Evolutionary conservation across 64 coral and sea anemone genomes (phyloP), one percentile per base, ranked within the genome.

Genomic region (Montipora sp.): DNA sequence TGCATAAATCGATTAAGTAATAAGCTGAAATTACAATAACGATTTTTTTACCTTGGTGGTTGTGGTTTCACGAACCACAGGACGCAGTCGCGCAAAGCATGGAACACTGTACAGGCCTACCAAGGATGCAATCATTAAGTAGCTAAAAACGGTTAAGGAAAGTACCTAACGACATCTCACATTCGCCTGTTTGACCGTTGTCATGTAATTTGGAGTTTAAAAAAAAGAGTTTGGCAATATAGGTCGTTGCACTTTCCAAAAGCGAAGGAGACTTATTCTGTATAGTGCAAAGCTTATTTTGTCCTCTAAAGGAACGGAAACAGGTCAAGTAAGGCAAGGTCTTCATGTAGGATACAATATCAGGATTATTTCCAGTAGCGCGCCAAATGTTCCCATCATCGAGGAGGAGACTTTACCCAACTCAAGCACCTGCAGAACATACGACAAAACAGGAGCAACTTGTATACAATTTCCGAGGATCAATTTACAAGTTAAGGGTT

Each of bases 301-400:
- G 53, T 57, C 53, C 11, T 57, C 53, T 57, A 57, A 57, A 57
- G 53, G 53, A 8, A 57, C 6, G 11, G 53, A 57, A 57, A 57
- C 6, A 57, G 7, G 53, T 11, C 63, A 18, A 18, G 63, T 12
- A 18, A 14, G 13, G 63, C 14, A 68, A 13, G 4, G 10, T 2
- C 74, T 12, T 23, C 12, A 58, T 13, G 79, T 90, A 94, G 84
- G 98, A 99, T 99, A 99, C 98, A 99, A 99, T 24, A 99, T 96
- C 2, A 96, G 85, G 43, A 99, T 65, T 85, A 99, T 99, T 77
- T 99, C 98, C 51, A 99, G 76, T 46, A 93, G 84, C 44, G 98
- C 98, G 49, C 98, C 98, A 92, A 99, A 96, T 61, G 94, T 96
- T 91, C 98, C 98, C 98, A 99, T 96, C 94, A 96, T 93, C 7